Evolutionary conservation across 2,797 vertebrate genomes (phyloP).

Genomic region (Cossypha polioptera): DNA sequence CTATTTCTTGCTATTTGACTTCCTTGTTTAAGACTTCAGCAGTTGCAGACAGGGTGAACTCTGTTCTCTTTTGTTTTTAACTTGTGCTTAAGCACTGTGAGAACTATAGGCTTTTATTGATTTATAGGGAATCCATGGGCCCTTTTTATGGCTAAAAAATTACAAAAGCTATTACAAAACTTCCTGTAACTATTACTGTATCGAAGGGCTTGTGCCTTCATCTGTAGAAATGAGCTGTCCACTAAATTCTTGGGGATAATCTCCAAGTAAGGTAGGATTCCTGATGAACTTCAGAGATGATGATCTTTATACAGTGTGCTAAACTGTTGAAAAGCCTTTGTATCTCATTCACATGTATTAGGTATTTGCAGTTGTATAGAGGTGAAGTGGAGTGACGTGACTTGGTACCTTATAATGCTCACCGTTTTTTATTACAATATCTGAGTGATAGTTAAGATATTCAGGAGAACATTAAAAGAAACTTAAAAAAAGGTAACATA

Average conservation of each 20-base stretch:
- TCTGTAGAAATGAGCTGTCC: neutral
- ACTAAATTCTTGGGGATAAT: neutral
- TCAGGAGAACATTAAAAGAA: neutral
- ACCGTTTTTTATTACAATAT: neutral
- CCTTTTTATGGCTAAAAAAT: neutral
- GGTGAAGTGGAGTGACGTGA: neutral
- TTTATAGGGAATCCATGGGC: neutral
- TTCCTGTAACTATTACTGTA: neutral
- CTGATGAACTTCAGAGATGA: neutral
- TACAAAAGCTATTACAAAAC: neutral
- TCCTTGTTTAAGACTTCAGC: neutral
- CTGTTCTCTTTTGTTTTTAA: neutral
- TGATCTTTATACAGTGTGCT: neutral
- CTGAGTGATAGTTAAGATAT: neutral
- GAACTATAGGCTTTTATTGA: neutral
- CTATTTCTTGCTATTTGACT: accelerated
- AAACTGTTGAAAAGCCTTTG: neutral
- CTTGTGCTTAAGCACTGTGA: neutral
- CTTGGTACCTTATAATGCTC: neutral
- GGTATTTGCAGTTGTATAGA: neutral
- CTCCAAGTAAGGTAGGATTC: neutral
- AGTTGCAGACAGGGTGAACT: neutral
- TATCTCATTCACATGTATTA: neutral
- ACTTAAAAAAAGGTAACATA: neutral
- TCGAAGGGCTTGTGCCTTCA: neutral